phyloP scores from a whole-genome alignment of 2,113 vertebrate species.

The Orthonyx spaldingii region DNA sequence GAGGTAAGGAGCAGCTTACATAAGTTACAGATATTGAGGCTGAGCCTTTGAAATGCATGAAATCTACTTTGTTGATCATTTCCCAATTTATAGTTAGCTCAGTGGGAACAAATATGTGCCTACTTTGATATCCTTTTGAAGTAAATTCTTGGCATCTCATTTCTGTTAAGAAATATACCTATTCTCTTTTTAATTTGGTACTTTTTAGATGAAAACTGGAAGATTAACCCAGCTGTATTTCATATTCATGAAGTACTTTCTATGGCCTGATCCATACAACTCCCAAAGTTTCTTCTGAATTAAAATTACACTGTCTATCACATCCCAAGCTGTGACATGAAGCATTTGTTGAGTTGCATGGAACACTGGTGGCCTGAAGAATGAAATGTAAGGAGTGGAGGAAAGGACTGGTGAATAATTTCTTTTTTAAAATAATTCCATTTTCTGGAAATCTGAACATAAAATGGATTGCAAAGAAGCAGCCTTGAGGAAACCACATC shows the following conservation, averaged over 20 bases:
- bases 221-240: background rate
- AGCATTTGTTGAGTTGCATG: background rate
- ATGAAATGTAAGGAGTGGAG: background rate
- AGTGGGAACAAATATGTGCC: background rate
- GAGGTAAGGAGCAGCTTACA: background rate
- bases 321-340: constrained; percentile 9
- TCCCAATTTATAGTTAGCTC: background rate
- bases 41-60: constrained; percentile 23
- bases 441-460: background rate
- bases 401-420: background rate
- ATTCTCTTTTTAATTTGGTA: background rate
- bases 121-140: background rate
- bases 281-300: background rate
- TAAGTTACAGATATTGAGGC: background rate
- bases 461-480: background rate
- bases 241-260: constrained; percentile 5
- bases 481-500: background rate
- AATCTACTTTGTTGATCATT: background rate
- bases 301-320: constrained; percentile 15
- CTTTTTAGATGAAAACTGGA: background rate
- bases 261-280: background rate
- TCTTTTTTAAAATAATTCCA: background rate
- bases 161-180: background rate
- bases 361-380: background rate
- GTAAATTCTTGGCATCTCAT: background rate